phyloP scores from a whole-genome alignment of 2,113 vertebrate species.

The Myocastor coypus region DNA sequence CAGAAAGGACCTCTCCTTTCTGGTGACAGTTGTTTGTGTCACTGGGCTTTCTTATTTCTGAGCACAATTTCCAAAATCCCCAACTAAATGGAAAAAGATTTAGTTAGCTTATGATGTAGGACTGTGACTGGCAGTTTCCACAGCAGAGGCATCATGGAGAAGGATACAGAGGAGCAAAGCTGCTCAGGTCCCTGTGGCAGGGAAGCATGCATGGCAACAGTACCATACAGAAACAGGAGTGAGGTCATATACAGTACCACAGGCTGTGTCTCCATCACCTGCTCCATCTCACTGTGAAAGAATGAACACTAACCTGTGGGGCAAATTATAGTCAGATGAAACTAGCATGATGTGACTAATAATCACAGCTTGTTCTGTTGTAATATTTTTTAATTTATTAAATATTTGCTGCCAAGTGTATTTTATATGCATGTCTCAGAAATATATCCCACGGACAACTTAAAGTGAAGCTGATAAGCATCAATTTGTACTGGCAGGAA shows the following conservation, averaged over 20 bases:
- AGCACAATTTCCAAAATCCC: not conserved
- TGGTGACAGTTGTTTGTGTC: not conserved
- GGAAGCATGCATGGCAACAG: not conserved
- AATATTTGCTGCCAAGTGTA: not conserved
- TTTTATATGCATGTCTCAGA: not conserved
- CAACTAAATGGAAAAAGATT: not conserved
- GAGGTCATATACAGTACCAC: not conserved
- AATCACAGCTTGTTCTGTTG: not conserved
- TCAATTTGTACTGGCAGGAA: slow-evolving; percentile 64
- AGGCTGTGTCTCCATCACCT: too few species aligned
- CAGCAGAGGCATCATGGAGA: not conserved
- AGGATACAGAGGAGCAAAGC: not conserved
- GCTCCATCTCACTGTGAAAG: not conserved
- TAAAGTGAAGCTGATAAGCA: slow-evolving; percentile 58
- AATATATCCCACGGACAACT: slow-evolving; percentile 30
- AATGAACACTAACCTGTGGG: not conserved
- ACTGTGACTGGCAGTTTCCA: not conserved
- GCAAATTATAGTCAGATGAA: not conserved
- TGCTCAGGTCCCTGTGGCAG: not conserved
- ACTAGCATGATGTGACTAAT: not conserved
- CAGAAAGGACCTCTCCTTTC: not conserved
- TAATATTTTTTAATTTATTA: not conserved
- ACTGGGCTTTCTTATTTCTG: not conserved
- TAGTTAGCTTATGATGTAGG: not conserved
- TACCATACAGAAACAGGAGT: not conserved